Evolutionary conservation across 2,888 invertebrate species (phyloP), one percentile per base, ranked within the genome.

Genomic region (Acheta domesticus): DNA sequence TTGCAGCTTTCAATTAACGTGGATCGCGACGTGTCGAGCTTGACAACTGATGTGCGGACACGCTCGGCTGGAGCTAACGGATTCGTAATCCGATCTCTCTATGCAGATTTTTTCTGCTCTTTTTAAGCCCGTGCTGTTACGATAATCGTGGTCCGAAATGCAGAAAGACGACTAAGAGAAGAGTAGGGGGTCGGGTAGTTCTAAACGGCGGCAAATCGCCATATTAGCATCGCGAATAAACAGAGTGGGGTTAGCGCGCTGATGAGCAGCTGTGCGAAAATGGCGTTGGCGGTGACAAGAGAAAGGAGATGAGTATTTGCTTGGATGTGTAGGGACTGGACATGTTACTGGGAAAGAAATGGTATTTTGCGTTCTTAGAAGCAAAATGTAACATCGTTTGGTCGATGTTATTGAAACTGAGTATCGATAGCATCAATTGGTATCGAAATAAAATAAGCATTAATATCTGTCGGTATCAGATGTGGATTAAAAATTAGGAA

Each of bases 1-100:
- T 62, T 62, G n/a, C 62, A n/a, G 62, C 16, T 62, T 62, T 62
- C 62, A 62, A 62, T 62, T 62, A 62, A 62, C n/a, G 62, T 62
- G 14, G 62, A n/a, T 62, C n/a, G 16, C 62, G 62, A 62, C n/a
- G 62, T 62, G 62, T 62, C 62, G n/a, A 62, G 62, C 14, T 14
- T 62, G 62, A 62, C 62, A n/a, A n/a, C 16, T n/a, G n/a, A 62
- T 62, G 62, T 62, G 62, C 62, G 62, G 62, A 62, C 62, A 62
- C n/a, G 14, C 11, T 62, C 16, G 16, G 4, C n/a, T 8, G 16
- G n/a, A 4, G 62, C 16, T 14, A 62, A 62, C n/a, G 62, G 62
- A 62, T 62, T 62, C n/a, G 62, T 12, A 62, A 62, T 62, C 62
- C 16, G 62, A 62, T 62, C 62, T 19, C 62, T 12, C 14, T 62